phyloP scores from a whole-genome alignment of 2,888 invertebrate species.

The Xylophagus ater region DNA sequence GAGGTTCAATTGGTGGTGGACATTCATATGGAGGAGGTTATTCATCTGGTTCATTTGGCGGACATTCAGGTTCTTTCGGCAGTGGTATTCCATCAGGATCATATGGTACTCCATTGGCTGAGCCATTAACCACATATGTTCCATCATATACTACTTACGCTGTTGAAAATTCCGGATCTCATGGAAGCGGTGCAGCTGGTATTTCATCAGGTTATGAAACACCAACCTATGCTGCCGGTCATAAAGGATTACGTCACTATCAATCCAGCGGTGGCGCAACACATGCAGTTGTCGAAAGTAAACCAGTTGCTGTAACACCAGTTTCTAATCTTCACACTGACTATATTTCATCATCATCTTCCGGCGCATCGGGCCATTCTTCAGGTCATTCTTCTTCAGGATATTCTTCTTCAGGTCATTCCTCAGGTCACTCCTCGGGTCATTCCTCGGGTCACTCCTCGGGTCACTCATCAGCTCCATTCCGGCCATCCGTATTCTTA shows the following conservation, averaged over 20 bases:
- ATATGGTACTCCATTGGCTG: constrained; percentile 18
- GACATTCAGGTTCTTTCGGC: not conserved
- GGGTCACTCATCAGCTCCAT: constrained; percentile 25
- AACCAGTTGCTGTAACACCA: constrained; percentile 25
- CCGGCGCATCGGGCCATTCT: constrained; percentile 4
- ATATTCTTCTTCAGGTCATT: constrained; percentile 4
- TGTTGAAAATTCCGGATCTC: constrained; percentile 9
- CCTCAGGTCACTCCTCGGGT: not conserved
- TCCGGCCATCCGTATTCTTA: constrained; percentile 34
- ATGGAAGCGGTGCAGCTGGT: constrained; percentile 13
- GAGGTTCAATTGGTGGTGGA: not conserved
- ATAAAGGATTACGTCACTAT: constrained; percentile 35
- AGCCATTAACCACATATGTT: constrained; percentile 3
- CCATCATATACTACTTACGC: constrained; percentile 14
- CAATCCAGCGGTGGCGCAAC: constrained; percentile 6
- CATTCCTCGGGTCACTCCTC: not conserved
- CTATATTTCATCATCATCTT: constrained; percentile 6
- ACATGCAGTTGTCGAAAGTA: constrained; percentile 24
- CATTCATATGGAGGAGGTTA: constrained; percentile 2
- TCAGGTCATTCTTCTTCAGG: constrained; percentile 4
- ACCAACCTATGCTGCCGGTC: constrained; percentile 32
- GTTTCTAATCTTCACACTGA: constrained; percentile 4
- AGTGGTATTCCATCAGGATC: constrained; percentile 19
- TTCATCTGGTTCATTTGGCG: not conserved
- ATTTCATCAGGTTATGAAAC: constrained; percentile 18